Conservation (phyloP, 2,888 invertebrate genomes). For the Aphidius colemani region DNA sequence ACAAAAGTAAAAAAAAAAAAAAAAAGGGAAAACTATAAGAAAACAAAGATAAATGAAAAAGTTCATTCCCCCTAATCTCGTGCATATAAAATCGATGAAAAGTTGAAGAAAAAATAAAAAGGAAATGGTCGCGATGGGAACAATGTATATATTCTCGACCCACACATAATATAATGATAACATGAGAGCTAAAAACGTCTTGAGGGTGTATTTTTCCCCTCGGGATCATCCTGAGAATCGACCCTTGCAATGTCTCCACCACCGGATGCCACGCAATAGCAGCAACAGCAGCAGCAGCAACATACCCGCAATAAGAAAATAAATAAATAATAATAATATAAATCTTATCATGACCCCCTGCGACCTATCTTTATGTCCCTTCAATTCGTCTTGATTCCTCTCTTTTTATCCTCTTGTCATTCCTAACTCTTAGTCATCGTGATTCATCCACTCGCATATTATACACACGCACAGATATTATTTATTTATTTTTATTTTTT, state of each 20-base stretch:
- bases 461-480: constrained; percentile 3
- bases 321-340: constrained; percentile 2
- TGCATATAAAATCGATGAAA: constrained; percentile 10
- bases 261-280: constrained; percentile 7
- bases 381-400: background rate
- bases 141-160: background rate
- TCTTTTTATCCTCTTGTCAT: too few species aligned
- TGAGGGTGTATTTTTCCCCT: constrained; percentile 8
- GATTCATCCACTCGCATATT: constrained; percentile 17
- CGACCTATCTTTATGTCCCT: background rate
- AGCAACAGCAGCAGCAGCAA: background rate
- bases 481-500: constrained; percentile 2
- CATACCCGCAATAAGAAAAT: constrained; percentile 5
- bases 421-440: constrained; percentile 21
- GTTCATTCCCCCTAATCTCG: constrained; percentile 20
- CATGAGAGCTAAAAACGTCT: too few species aligned
- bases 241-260: background rate
- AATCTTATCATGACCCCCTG: constrained; percentile 2
- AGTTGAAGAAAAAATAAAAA: constrained; percentile 9
- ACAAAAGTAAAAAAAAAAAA: too few species aligned
- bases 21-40: too few species aligned
- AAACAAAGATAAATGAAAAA: background rate
- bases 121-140: constrained; percentile 18
- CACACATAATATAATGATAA: too few species aligned
- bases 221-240: background rate